Evolutionary conservation across 1,140 invertebrate species (phyloP), one percentile per base, ranked within the genome.

Genomic region (Holotrichia oblita): DNA sequence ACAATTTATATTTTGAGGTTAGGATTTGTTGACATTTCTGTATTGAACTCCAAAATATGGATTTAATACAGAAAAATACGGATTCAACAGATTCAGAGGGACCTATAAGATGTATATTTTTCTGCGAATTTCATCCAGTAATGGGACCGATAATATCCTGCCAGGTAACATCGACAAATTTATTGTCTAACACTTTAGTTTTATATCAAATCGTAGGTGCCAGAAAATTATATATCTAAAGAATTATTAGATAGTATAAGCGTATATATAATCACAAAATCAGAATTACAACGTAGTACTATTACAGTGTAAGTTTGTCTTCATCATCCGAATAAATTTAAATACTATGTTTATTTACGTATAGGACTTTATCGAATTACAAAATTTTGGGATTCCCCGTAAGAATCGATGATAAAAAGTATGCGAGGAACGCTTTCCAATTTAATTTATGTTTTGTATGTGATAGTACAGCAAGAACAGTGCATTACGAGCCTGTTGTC

Each of bases 381-480:
- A 99, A 98, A 88, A 96, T 99, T 78, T 90, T 98, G 17, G 97
- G 98, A 0, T 99, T 95, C 88, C 97, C 98, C 0, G 94, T 98
- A 40, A 91, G 93, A 81, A 97, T 99, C 77, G 93, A 96, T 82
- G 93, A 96, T 84, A 91, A 93, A 73, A 95, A 96, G 83, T 99
- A 99, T 89, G 92, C 93, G n/a, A 89, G 98, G 80, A 99, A 99
- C 89, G 94, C 95, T 34, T 95, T 97, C 82, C 94, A 98, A 76
- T 99, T 99, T 87, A 99, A 99, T 88, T 87, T 98, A 3, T 98
- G 97, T 86, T 98, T 99, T 87, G 96, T 98, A 0, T 98, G 96
- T 86, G 94, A 97, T 83, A 92, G 93, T 41, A 93, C 93, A 88
- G 93, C 95, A 0, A 91, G 95, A 76, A 97, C 96, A 14, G 93